These are phyloP conservation scores for Gymnoscopelus microlampas DNA, from an alignment of 2,797 vertebrate genomes.

Conservation along the genomic window DNA sequence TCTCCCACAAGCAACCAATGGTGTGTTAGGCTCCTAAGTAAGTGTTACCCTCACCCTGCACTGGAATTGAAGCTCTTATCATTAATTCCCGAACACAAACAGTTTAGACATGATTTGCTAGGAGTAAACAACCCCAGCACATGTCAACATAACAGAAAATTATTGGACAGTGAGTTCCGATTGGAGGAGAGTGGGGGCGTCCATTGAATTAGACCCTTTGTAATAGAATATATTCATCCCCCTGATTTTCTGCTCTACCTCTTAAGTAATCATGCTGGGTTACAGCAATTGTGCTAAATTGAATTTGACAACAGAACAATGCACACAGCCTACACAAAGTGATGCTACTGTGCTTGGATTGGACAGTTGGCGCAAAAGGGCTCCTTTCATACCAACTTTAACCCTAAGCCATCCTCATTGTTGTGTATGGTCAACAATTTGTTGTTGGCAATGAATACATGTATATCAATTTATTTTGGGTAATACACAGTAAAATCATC, in stretches of 20 bases:
- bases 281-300: slow-evolving; percentile 43
- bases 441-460: slow-evolving; percentile 6
- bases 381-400: slow-evolving; percentile 1
- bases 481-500: too few relatives aligned
- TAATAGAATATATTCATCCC: slow-evolving; percentile 54
- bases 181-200: slow-evolving; percentile 58
- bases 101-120: slow-evolving; percentile 5
- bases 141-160: slow-evolving; percentile 17
- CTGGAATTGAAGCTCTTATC: neutral
- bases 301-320: slow-evolving; percentile 76
- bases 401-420: slow-evolving; percentile 9
- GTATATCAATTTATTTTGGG: neutral
- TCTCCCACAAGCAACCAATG: too few relatives aligned
- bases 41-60: neutral
- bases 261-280: slow-evolving; percentile 52
- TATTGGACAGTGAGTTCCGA: slow-evolving; percentile 38
- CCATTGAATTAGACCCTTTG: slow-evolving; percentile 60
- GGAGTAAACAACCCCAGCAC: slow-evolving; percentile 31
- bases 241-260: slow-evolving; percentile 41
- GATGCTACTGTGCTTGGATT: slow-evolving; percentile 27
- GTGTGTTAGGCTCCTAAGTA: too few relatives aligned
- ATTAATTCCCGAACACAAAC: slow-evolving; percentile 16
- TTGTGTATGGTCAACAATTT: slow-evolving; percentile 19
- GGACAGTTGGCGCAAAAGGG: slow-evolving; percentile 9
- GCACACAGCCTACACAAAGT: slow-evolving; percentile 30